phyloP scores from a whole-genome alignment of 2,797 vertebrate species.

The Falco biarmicus region DNA sequence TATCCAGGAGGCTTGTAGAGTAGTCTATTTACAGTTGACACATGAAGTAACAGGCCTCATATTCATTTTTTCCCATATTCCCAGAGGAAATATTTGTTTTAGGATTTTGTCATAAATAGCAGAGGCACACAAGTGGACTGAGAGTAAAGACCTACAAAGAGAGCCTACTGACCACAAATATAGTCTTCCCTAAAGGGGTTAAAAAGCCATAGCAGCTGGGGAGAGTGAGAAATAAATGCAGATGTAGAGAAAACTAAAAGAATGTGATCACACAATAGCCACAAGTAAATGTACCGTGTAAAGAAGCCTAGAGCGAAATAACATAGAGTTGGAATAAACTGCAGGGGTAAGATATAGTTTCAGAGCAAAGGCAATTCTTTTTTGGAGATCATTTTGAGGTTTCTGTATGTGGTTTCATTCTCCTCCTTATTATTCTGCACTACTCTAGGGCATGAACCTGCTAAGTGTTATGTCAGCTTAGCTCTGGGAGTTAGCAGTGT shows the following conservation, averaged over 20 bases:
- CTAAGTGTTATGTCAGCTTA: background rate
- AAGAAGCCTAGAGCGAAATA: constrained; percentile 17
- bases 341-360: background rate
- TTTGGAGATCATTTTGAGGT: constrained; percentile 29
- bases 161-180: background rate
- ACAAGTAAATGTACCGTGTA: constrained; percentile 15
- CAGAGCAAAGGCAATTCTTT: background rate
- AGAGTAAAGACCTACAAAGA: background rate
- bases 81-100: background rate
- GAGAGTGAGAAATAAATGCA: background rate
- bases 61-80: background rate
- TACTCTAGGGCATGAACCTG: background rate
- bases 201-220: background rate
- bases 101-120: background rate
- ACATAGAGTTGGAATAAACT: background rate
- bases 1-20: background rate
- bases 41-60: background rate
- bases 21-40: background rate
- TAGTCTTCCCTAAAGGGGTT: background rate
- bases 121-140: background rate
- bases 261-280: background rate
- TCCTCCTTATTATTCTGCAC: background rate
- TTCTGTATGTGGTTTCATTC: background rate
- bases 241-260: background rate
- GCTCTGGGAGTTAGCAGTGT: background rate